phyloP scores from a whole-genome alignment of 2,888 invertebrate species.

The Hedychridium roseum region DNA sequence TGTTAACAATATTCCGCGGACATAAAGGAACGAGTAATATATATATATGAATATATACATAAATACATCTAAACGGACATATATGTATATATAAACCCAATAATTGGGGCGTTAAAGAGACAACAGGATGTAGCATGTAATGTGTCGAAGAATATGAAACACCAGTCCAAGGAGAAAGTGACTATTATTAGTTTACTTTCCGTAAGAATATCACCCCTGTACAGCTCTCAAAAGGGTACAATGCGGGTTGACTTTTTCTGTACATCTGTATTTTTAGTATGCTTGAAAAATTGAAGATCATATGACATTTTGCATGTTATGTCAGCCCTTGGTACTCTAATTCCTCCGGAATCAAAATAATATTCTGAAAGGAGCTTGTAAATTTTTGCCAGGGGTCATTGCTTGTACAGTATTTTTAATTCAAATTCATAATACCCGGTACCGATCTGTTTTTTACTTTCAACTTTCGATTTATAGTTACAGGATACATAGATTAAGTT shows the following conservation, averaged over 20 bases:
- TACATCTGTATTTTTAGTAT: constrained; percentile 24
- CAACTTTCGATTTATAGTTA: constrained; percentile 32
- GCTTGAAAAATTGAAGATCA: constrained; percentile 15
- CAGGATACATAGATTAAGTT: constrained; percentile 24
- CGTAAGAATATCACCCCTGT: too few relatives aligned
- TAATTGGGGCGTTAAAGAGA: not conserved
- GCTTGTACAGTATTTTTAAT: constrained; percentile 60
- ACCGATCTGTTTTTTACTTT: constrained; percentile 38
- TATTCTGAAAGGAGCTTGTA: constrained; percentile 44
- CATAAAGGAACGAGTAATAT: constrained; percentile 11
- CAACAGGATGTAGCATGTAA: too few relatives aligned
- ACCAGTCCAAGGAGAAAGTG: too few relatives aligned
- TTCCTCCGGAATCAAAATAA: too few relatives aligned
- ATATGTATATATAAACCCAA: constrained; percentile 9
- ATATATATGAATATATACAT: not conserved
- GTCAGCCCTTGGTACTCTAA: too few relatives aligned
- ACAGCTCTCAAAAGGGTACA: too few relatives aligned
- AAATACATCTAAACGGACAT: not conserved
- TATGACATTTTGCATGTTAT: too few relatives aligned
- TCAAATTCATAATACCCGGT: constrained; percentile 44
- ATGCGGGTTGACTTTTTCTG: too few relatives aligned
- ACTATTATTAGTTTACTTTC: too few relatives aligned
- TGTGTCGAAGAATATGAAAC: too few relatives aligned
- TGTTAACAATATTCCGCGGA: constrained; percentile 17
- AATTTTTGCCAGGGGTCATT: constrained; percentile 47